Evolutionary conservation across 2,797 vertebrate genomes (phyloP), one percentile per base, ranked within the genome.

Genomic region (Molossus molossus): DNA sequence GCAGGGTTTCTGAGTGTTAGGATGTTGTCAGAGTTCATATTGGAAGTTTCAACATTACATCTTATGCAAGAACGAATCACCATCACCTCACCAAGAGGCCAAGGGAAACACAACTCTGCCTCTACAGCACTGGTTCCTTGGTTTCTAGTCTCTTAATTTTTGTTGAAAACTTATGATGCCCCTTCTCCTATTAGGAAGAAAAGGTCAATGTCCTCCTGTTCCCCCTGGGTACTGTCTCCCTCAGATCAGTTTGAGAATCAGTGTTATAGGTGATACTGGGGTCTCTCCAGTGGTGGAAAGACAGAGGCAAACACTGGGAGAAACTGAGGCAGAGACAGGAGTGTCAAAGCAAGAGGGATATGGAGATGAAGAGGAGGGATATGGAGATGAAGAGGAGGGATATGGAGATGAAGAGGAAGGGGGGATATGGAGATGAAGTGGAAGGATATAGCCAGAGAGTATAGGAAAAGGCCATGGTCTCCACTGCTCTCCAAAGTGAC

Each of bases 61-160:
- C 45, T 76, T 29, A 48, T 45, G 40, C 27, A 80, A 81, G 33
- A 83, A 53, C 33, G 70, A 80, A 60, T 45, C 57, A 82, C 25
- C 3, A 21, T 60, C 23, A 10, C 48, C 45, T 91, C 60, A 65
- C 23, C 27, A 60, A 45, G 70, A 18, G 45, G 64, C n/a, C 25
- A 27, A 15, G 8, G 64, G 60, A 77, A 90, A 87, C 1, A 4
- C 53, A 20, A 10, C 37, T 33, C 37, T 58, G 53, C 9, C 29
- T 13, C 64, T n/a, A 27, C 14, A 8, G 15, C 25, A 27, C 79
- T 58, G 7, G 48, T 62, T 76, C 25, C 37, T 83, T 48, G 7
- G 23, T 83, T 90, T 90, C 29, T 91, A 6, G n/a, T 45, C 50
- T 80, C 88, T 73, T 37, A 14, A 40, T 85, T 70, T 81, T 62